phyloP scores from a whole-genome alignment of 2,113 vertebrate genomes.

The Catharus minimus region DNA sequence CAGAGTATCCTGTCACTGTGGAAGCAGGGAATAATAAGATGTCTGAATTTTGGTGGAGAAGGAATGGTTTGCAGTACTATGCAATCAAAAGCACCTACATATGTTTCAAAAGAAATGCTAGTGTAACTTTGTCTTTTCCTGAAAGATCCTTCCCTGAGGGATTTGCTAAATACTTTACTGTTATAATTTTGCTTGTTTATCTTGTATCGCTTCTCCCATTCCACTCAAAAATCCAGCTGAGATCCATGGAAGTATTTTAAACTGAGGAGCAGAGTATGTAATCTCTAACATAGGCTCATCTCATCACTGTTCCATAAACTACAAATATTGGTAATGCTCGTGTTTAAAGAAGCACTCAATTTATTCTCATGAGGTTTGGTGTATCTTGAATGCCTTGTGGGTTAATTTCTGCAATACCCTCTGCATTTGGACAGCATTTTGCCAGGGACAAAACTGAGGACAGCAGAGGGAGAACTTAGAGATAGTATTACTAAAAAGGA shows the following conservation, averaged over 20 bases:
- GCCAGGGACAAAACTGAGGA: not conserved
- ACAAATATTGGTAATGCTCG: not conserved
- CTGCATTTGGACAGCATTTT: not conserved
- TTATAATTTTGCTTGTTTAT: not conserved
- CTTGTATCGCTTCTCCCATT: not conserved
- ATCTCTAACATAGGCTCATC: fast-evolving
- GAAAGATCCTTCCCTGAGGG: not conserved
- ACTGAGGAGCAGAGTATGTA: not conserved
- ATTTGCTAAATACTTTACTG: not conserved
- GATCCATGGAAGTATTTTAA: not conserved
- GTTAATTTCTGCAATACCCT: not conserved
- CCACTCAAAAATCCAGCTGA: not conserved
- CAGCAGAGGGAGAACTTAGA: not conserved
- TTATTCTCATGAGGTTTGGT: not conserved
- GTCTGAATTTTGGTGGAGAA: not conserved
- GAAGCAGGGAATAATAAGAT: not conserved
- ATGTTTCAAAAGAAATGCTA: not conserved
- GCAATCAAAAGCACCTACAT: fast-evolving
- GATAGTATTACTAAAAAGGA: not conserved
- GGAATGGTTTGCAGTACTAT: not conserved
- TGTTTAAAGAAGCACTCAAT: not conserved
- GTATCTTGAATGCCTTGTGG: not conserved
- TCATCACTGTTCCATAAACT: not conserved
- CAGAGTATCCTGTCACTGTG: not conserved
- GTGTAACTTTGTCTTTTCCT: not conserved